Evolutionary conservation across 1,140 invertebrate genomes (phyloP).

Genomic region (Helicoverpa armigera): DNA sequence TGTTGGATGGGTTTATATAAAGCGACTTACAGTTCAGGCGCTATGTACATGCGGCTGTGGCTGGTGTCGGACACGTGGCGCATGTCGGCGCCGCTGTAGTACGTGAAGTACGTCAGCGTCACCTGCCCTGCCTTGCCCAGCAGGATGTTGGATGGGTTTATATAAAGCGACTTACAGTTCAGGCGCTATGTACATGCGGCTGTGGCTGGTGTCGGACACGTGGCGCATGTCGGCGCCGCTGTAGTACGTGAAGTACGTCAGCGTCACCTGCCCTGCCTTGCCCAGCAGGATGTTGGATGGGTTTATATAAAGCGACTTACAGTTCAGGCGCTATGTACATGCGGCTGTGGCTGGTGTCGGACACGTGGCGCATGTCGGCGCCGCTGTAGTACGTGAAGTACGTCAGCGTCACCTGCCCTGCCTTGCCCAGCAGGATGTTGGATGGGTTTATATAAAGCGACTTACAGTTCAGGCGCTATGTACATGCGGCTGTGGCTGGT

Average conservation of each 20-base stretch:
- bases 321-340: slow-evolving; percentile 91
- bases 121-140: slow-evolving; percentile 90
- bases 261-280: slow-evolving; percentile 89
- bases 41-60: slow-evolving; percentile 86
- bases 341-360: slow-evolving; percentile 53
- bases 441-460: slow-evolving; percentile 87
- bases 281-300: slow-evolving; percentile 92
- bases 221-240: slow-evolving; percentile 57
- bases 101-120: slow-evolving; percentile 88
- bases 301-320: slow-evolving; percentile 77
- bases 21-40: slow-evolving; percentile 88
- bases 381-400: slow-evolving; percentile 84
- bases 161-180: slow-evolving; percentile 79
- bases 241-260: slow-evolving; percentile 88
- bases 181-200: slow-evolving; percentile 89
- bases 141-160: slow-evolving; percentile 91
- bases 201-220: not conserved
- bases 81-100: slow-evolving; percentile 62
- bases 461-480: slow-evolving; percentile 89
- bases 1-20: slow-evolving; percentile 89
- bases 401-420: slow-evolving; percentile 90
- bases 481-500: slow-evolving; percentile 81
- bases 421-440: slow-evolving; percentile 91
- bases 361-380: slow-evolving; percentile 52
- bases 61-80: slow-evolving; percentile 3